These are phyloP conservation scores for Lathamus discolor DNA, from an alignment of 2,113 vertebrate species.

Conservation along the genomic window DNA sequence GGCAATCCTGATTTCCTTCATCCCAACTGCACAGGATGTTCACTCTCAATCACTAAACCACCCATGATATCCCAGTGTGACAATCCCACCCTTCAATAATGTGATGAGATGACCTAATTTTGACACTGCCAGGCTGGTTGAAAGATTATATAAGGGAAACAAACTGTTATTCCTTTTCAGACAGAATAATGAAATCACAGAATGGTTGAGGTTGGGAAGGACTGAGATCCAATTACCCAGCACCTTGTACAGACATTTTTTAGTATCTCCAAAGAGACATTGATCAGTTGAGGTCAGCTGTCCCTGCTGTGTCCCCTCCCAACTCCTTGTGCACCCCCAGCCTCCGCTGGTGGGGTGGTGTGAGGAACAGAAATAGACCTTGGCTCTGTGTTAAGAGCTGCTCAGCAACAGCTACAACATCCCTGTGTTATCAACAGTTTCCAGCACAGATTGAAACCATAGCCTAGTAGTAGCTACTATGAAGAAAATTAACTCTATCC, in stretches of 20 bases:
- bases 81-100: background rate
- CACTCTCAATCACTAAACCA: background rate
- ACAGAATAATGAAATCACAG: background rate
- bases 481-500: background rate
- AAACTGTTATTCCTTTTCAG: background rate
- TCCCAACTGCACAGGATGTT: accelerated
- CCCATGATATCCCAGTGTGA: background rate
- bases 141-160: background rate
- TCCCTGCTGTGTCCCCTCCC: background rate
- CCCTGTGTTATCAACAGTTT: background rate
- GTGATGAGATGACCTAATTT: background rate
- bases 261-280: background rate
- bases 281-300: background rate
- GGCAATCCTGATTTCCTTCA: background rate
- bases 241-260: background rate
- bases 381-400: background rate
- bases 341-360: background rate
- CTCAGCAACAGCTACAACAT: background rate
- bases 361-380: background rate
- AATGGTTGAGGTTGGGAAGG: background rate
- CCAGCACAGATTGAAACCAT: background rate
- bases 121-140: background rate
- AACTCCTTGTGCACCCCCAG: accelerated
- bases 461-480: background rate
- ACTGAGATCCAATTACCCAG: background rate